Conservation (phyloP, 2,797 vertebrate species). For the Lindbergichthys nudifrons region DNA sequence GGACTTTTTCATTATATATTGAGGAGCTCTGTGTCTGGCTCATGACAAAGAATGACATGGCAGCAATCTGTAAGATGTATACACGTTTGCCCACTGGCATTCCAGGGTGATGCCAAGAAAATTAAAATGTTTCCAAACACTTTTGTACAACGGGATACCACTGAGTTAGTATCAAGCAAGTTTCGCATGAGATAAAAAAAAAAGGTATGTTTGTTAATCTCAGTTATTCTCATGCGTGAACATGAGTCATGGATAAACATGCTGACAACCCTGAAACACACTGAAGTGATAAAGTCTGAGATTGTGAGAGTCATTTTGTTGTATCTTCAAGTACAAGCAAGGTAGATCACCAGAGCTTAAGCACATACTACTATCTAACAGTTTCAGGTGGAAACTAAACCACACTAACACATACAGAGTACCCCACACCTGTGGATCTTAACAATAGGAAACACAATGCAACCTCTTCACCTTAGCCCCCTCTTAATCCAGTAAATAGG, state of each 20-base stretch:
- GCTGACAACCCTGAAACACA: constrained; percentile 27
- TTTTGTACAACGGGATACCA: constrained; percentile 10
- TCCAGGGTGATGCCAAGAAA: constrained; percentile 49
- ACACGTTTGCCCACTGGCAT: constrained; percentile 46
- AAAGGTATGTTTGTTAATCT: constrained; percentile 19
- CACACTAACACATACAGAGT: constrained; percentile 36
- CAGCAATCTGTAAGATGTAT: constrained; percentile 68
- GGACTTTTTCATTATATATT: constrained; percentile 75
- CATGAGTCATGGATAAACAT: not conserved
- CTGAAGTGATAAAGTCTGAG: constrained; percentile 31
- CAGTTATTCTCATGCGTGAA: not conserved
- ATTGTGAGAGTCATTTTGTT: constrained; percentile 31
- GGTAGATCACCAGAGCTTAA: constrained; percentile 5
- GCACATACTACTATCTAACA: not conserved
- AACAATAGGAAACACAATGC: constrained; percentile 54
- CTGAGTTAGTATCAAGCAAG: not conserved
- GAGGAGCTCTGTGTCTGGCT: constrained; percentile 59
- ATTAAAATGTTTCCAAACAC: constrained; percentile 43
- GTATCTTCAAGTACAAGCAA: constrained; percentile 5
- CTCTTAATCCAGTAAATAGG: constrained; percentile 65
- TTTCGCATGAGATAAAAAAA: constrained; percentile 16
- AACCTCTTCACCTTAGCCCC: constrained; percentile 43
- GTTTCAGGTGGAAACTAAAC: constrained; percentile 36
- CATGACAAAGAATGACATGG: constrained; percentile 67
- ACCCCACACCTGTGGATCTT: constrained; percentile 71